These are phyloP conservation scores for Myzus persicae DNA, from an alignment of 1,140 invertebrate genomes.

Conservation along the genomic window DNA sequence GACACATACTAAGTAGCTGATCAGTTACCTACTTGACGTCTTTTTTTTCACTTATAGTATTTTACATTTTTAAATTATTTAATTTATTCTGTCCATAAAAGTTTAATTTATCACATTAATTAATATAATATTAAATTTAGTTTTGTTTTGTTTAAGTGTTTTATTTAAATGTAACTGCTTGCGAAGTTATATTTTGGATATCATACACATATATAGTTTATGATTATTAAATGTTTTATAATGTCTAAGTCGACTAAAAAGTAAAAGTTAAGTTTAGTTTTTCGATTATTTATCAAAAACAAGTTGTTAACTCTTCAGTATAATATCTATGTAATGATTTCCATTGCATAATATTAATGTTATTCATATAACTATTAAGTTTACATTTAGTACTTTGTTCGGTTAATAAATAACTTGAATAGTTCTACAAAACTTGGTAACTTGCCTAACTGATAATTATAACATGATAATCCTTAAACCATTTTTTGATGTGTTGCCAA, in stretches of 20 bases:
- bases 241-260: not conserved
- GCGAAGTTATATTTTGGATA: not conserved
- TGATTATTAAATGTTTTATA: not conserved
- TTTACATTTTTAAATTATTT: not conserved
- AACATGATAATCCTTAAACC: conserved; percentile 40
- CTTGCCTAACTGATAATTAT: conserved; percentile 50
- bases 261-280: not conserved
- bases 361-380: not conserved
- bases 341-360: not conserved
- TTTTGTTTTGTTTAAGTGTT: no score
- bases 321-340: conserved; percentile 11
- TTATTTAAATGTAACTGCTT: not conserved
- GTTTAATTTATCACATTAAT: not conserved
- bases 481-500: conserved; percentile 45
- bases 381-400: conserved; percentile 41
- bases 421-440: conserved; percentile 40
- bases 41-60: no score
- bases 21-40: no score
- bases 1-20: no score
- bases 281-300: not conserved
- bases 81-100: not conserved
- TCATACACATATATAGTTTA: not conserved
- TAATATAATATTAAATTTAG: no score
- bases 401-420: conserved; percentile 40
- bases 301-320: not conserved